A percentile compares a stretch with the other conserved stretches of the same genome.
phyloP scores from a whole-genome alignment of 2,888 invertebrate species.

The Cheilosia pagana region DNA sequence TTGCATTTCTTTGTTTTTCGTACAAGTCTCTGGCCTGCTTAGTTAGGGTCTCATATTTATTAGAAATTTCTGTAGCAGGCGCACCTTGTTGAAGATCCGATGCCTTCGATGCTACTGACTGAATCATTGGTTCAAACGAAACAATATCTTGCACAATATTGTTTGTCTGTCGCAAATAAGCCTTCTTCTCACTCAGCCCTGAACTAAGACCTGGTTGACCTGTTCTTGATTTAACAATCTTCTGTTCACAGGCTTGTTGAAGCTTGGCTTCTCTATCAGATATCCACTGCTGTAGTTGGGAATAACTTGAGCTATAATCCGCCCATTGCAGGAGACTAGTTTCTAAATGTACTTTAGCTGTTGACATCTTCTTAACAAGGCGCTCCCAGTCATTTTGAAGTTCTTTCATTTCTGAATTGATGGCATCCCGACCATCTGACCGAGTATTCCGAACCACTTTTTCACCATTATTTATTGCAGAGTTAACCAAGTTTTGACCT shows the following conservation, averaged over 20 bases:
- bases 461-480: conserved; percentile 94
- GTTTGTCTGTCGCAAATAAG: conserved; percentile 94
- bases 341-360: conserved; percentile 95
- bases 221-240: conserved; percentile 90
- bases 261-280: conserved; percentile 95
- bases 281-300: conserved; percentile 97
- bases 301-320: conserved; percentile 96
- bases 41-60: conserved; percentile 94
- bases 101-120: conserved; percentile 96
- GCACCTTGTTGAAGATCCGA: conserved; percentile 95
- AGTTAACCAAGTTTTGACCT: conserved; percentile 93
- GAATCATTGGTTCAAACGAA: conserved; percentile 98
- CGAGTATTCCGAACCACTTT: conserved; percentile 94
- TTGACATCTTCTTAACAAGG: conserved; percentile 94
- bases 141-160: conserved; percentile 98
- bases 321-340: conserved; percentile 97
- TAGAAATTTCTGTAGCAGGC: conserved; percentile 95
- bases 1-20: conserved; percentile 94
- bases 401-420: conserved; percentile 94
- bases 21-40: conserved; percentile 96
- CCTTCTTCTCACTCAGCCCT: conserved; percentile 92
- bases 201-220: conserved; percentile 91
- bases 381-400: conserved; percentile 96
- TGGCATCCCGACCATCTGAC: conserved; percentile 94
- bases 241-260: conserved; percentile 94